These are phyloP conservation scores for Nyleta sp. DNA, from an alignment of 2,888 invertebrate species.

Conservation along the genomic window DNA sequence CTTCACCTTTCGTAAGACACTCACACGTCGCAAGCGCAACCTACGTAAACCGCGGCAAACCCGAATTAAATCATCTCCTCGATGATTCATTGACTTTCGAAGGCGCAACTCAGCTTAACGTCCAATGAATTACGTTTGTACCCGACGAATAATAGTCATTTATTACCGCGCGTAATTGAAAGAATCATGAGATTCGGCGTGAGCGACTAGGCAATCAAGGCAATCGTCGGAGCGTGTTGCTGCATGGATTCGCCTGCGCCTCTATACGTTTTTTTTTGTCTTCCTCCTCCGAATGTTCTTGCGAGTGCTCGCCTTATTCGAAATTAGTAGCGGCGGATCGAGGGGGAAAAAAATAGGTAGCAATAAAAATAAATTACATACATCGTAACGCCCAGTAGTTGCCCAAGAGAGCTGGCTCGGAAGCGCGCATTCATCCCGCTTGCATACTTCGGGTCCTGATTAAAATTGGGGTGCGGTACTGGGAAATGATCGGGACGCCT, in stretches of 20 bases:
- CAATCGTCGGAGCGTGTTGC: constrained; percentile 64
- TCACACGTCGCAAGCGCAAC: background rate
- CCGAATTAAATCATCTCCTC: background rate
- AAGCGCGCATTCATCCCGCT: constrained; percentile 80
- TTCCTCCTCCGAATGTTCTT: constrained; percentile 38
- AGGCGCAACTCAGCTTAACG: constrained; percentile 20
- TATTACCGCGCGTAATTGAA: constrained; percentile 58
- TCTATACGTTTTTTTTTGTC: constrained; percentile 35
- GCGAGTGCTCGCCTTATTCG: constrained; percentile 67
- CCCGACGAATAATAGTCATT: constrained; percentile 51
- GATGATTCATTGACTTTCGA: constrained; percentile 32
- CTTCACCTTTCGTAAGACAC: too few species aligned
- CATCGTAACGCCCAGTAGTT: constrained; percentile 81
- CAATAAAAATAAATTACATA: constrained; percentile 83
- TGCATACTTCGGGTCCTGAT: constrained; percentile 82
- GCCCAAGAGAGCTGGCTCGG: constrained; percentile 72
- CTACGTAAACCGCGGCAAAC: too few species aligned
- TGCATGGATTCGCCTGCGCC: constrained; percentile 42
- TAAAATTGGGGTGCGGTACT: constrained; percentile 82
- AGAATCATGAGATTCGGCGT: constrained; percentile 58
- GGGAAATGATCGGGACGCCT: constrained; percentile 76
- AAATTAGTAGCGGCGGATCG: constrained; percentile 81
- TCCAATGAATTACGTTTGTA: constrained; percentile 43
- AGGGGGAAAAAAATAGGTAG: constrained; percentile 82
- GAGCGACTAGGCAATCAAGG: constrained; percentile 62